Evolutionary conservation across 2,797 vertebrate species (phyloP), one percentile per base, ranked within the genome.

Genomic region (Clarias pachynema): DNA sequence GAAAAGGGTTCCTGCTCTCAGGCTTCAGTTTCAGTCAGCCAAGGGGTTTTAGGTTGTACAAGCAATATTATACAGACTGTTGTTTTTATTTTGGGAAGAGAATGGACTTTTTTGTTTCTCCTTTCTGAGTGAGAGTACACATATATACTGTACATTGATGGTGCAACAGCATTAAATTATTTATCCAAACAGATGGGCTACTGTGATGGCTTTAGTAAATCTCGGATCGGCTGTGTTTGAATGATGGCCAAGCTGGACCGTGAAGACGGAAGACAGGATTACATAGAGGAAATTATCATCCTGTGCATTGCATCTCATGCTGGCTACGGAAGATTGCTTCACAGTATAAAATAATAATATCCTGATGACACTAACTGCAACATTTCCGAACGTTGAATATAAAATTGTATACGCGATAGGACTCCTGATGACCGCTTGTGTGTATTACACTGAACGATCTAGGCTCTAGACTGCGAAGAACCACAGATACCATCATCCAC

Each of bases 151-250:
- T 91, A 91, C 91, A 92, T 91, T 85, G 81, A 91, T 85, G 73
- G 86, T 92, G 89, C 92, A 92, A 91, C 90, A 91, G 87, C 86
- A 94, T 93, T 95, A 95, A 95, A 94, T 93, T 92, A 94, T 94
- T 93, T 93, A 93, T 93, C 90, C 90, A 87, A 90, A 92, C 86
- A 83, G 20, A 53, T 82, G 26, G 10, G 3, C 69, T 53, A n/a
- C 49, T 84, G 87, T 73, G 80, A 37, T 84, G 79, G 74, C n/a
- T 79, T 86, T 79, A 24, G 24, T 63, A 24, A 82, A 82, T 53
- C 53, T 34, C 6, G 7, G 24, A 6, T 14, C 31, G 73, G 37
- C 4, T 65, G 59, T 1, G 9, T 70, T 26, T 34, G n/a, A 65
- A 53, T 15, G 15, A 73, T 49, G 40, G 18, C n/a, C 81, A 29